Percentiles rank a stretch among this genome's conserved stretches.
Evolutionary conservation across 2,797 vertebrate species (phyloP).

Genomic region (Nyctalus aviator): DNA sequence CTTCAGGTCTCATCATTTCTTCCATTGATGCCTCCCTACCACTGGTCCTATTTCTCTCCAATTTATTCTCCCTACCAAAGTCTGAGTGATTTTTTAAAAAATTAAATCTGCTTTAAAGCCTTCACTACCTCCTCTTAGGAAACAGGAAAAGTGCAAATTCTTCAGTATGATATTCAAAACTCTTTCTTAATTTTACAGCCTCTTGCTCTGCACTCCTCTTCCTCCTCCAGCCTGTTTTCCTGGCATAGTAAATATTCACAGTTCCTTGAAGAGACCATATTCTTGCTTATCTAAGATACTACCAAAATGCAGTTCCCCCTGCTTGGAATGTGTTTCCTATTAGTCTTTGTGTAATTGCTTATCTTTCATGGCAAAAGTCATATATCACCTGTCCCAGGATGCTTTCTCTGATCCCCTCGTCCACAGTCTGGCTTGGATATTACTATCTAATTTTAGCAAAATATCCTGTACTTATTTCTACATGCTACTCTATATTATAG

Average conservation of each 20-base stretch:
- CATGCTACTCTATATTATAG: background rate
- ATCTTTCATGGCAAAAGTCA: conserved; percentile 12
- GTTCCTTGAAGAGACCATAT: background rate
- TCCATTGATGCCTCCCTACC: background rate
- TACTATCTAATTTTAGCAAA: conserved; percentile 48
- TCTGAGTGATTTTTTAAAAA: background rate
- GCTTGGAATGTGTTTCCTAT: background rate
- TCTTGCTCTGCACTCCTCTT: background rate
- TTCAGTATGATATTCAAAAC: conserved; percentile 37
- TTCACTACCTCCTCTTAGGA: background rate
- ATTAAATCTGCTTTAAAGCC: conserved; percentile 31
- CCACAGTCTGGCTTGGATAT: background rate
- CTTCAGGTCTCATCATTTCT: conserved; percentile 36
- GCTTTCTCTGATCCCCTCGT: background rate
- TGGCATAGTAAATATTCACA: conserved; percentile 35
- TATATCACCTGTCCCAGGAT: background rate
- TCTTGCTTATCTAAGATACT: conserved; percentile 25
- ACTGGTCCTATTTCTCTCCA: background rate
- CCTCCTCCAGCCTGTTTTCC: background rate
- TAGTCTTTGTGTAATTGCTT: conserved; percentile 26
- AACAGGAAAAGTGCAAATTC: conserved; percentile 21
- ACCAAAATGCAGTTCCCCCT: background rate
- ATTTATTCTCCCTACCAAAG: background rate
- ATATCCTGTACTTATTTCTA: conserved; percentile 29
- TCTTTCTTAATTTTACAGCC: background rate